A percentile compares a stretch with the other conserved stretches of the same genome.
phyloP scores from a whole-genome alignment of 2,888 invertebrate genomes.

The Agrypnus murinus region DNA sequence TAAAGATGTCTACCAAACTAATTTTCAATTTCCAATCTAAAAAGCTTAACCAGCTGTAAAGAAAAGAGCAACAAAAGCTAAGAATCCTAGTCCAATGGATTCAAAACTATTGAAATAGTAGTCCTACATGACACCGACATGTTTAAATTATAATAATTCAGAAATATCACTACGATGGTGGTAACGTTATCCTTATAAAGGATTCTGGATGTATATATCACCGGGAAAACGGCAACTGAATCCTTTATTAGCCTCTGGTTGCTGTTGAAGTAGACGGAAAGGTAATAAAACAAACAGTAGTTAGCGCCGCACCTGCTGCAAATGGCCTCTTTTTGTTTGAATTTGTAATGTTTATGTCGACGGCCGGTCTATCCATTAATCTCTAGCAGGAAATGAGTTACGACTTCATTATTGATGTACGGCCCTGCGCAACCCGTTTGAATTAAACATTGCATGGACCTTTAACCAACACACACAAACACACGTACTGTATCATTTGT shows the following conservation, averaged over 20 bases:
- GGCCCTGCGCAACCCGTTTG: constrained; percentile 35
- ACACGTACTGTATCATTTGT: constrained; percentile 19
- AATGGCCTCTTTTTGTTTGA: constrained; percentile 63
- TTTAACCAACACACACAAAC: constrained; percentile 1
- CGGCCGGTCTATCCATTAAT: constrained; percentile 66
- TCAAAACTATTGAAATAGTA: too few relatives aligned
- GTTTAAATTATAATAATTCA: too few relatives aligned
- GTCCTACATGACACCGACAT: too few relatives aligned
- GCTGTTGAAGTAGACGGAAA: constrained; percentile 46
- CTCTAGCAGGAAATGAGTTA: constrained; percentile 63
- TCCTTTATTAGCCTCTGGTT: constrained; percentile 44
- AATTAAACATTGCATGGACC: constrained; percentile 34
- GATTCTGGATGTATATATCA: constrained; percentile 36
- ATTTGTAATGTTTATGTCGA: constrained; percentile 65
- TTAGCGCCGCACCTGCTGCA: constrained; percentile 60
- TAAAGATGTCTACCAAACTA: too few relatives aligned
- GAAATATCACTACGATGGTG: too few relatives aligned
- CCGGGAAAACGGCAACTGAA: constrained; percentile 41
- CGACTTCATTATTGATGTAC: constrained; percentile 63
- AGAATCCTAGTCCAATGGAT: too few relatives aligned
- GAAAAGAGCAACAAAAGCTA: too few relatives aligned
- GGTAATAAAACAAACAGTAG: constrained; percentile 52
- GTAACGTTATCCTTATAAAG: constrained; percentile 21
- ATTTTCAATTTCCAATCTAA: not conserved
- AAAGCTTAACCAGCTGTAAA: too few relatives aligned